These are phyloP conservation scores for Numenius arquata DNA, from an alignment of 2,113 vertebrate genomes.

Conservation along the genomic window DNA sequence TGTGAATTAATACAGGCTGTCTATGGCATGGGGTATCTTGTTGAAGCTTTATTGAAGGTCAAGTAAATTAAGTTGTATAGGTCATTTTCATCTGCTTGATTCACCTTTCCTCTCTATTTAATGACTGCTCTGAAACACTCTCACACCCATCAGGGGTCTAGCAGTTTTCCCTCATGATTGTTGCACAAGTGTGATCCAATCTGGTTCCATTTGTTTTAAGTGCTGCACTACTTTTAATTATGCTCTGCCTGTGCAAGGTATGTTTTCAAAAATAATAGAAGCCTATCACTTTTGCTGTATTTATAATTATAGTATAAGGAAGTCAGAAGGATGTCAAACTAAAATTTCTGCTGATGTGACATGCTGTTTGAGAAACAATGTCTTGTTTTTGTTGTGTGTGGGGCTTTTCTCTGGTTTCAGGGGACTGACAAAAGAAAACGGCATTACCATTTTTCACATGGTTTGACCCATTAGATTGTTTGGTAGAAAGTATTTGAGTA, in stretches of 20 bases:
- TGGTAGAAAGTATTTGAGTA: conserved; percentile 46
- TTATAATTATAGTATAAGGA: conserved; percentile 2
- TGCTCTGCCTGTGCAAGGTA: neutral
- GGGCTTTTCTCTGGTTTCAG: neutral
- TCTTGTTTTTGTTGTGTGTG: neutral
- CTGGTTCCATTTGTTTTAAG: conserved; percentile 10
- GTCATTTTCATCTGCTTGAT: neutral
- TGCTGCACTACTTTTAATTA: conserved; percentile 32
- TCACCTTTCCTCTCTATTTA: neutral
- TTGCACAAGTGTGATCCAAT: neutral
- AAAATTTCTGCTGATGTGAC: neutral
- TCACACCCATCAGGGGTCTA: neutral
- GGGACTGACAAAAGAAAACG: conserved; percentile 13
- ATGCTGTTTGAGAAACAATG: conserved; percentile 24
- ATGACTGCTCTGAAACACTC: neutral
- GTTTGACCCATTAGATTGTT: conserved; percentile 50
- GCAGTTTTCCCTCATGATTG: neutral
- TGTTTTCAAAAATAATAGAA: neutral
- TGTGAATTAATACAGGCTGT: neutral
- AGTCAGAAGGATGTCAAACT: conserved; percentile 1
- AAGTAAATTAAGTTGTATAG: neutral
- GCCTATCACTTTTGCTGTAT: neutral
- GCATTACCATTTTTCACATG: conserved; percentile 43
- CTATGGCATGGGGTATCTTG: neutral
- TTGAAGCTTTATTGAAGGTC: neutral